Percentiles rank a stretch among this genome's conserved stretches.
Conservation (phyloP, 2,113 vertebrate species). For the Fregetta grallaria region DNA sequence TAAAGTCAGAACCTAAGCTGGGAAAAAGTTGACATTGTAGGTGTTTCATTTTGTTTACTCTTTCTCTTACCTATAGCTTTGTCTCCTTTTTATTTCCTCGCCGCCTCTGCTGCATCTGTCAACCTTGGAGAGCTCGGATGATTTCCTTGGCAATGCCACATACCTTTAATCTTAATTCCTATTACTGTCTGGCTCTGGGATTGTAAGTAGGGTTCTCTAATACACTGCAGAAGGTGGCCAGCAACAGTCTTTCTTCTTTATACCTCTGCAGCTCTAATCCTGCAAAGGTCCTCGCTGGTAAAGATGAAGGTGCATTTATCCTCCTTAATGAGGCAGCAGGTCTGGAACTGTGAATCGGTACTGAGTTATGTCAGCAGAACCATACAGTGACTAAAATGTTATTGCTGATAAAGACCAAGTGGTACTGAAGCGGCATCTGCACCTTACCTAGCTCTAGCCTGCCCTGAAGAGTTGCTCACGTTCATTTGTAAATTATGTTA, state of each 20-base stretch:
- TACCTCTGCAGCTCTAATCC: neutral
- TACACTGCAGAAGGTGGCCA: neutral
- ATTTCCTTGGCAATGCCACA: neutral
- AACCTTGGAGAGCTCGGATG: neutral
- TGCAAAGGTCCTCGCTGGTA: neutral
- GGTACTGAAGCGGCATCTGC: neutral
- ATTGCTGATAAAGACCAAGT: neutral
- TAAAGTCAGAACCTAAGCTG: neutral
- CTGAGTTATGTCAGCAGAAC: neutral
- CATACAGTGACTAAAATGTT: neutral
- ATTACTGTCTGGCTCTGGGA: neutral
- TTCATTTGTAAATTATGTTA: neutral
- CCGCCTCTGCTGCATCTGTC: neutral
- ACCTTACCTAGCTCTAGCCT: neutral
- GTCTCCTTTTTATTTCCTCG: neutral
- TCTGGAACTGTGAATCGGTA: neutral
- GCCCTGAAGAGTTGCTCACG: neutral
- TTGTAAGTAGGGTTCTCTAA: neutral
- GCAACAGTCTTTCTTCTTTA: neutral
- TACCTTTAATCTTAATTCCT: neutral
- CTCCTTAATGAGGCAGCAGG: neutral
- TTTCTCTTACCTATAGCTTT: neutral
- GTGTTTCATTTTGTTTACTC: neutral
- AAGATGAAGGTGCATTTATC: constrained; percentile 23
- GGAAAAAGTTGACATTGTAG: neutral